These are phyloP conservation scores for Melanerpes formicivorus DNA, from an alignment of 2,113 vertebrate species.

Conservation along the genomic window DNA sequence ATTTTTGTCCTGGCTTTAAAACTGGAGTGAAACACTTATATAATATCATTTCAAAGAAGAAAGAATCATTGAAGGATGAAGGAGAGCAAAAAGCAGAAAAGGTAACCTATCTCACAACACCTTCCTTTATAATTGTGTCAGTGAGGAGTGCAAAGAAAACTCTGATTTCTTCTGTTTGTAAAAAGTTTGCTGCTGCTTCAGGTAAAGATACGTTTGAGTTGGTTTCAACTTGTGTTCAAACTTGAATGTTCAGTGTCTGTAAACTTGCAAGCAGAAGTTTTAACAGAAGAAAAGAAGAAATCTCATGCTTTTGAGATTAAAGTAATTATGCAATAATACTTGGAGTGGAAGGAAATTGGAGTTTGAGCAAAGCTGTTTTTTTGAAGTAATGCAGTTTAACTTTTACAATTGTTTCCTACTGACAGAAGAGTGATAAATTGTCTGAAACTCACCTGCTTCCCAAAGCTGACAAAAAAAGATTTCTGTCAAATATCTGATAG, in stretches of 20 bases:
- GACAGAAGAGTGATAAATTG: background rate
- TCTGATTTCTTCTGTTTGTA: background rate
- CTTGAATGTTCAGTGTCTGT: background rate
- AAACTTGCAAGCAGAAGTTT: background rate
- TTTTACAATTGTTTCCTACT: background rate
- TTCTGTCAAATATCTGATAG: background rate
- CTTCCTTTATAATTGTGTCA: background rate
- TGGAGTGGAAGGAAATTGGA: background rate
- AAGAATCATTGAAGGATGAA: slow-evolving; percentile 83
- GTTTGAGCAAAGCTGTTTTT: background rate
- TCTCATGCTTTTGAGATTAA: background rate
- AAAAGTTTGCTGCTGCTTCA: background rate
- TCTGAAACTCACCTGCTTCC: background rate
- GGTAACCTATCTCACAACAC: slow-evolving; percentile 53
- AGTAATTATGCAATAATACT: background rate
- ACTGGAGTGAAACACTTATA: slow-evolving; percentile 89
- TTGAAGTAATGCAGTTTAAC: background rate
- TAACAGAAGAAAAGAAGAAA: background rate
- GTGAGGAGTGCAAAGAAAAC: background rate
- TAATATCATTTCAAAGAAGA: slow-evolving; percentile 83
- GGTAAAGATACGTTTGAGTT: background rate
- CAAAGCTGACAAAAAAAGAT: background rate
- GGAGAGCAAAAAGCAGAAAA: slow-evolving; percentile 78
- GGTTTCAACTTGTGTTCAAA: background rate
- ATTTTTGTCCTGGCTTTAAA: slow-evolving; percentile 95